These are phyloP conservation scores for Mus pahari DNA, from an alignment of 2,113 vertebrate genomes.

Conservation along the genomic window DNA sequence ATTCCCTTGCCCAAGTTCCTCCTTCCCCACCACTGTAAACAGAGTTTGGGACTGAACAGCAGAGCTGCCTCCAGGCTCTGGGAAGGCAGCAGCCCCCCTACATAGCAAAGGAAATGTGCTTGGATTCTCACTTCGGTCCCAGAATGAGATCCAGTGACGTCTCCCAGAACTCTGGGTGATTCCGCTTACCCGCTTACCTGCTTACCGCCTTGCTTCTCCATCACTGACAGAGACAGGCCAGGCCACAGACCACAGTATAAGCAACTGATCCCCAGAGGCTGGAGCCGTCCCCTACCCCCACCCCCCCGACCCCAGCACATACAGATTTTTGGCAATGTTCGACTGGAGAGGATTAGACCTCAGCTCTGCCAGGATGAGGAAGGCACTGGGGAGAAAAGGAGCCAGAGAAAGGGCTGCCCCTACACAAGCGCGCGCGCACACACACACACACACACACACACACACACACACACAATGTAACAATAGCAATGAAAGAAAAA, in stretches of 20 bases:
- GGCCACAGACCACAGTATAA: background rate
- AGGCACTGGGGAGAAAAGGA: constrained; percentile 76
- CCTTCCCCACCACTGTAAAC: constrained; percentile 69
- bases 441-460: constrained; percentile 28
- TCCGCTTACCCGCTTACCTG: too few relatives aligned
- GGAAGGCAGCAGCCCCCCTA: constrained; percentile 39
- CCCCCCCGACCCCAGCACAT: constrained; percentile 24
- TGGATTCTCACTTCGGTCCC: constrained; percentile 64
- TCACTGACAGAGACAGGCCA: background rate
- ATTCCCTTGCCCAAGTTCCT: background rate
- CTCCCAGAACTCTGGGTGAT: constrained; percentile 32
- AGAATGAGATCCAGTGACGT: constrained; percentile 18
- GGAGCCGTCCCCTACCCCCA: background rate
- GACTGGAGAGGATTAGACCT: constrained; percentile 60
- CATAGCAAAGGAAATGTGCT: constrained; percentile 51
- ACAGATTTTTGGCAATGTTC: constrained; percentile 79
- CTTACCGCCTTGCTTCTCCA: background rate
- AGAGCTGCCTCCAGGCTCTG: background rate
- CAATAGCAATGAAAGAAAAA: too few relatives aligned
- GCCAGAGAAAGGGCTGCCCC: background rate
- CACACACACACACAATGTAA: background rate
- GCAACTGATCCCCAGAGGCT: background rate
- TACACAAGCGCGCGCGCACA: too few relatives aligned
- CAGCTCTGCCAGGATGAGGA: constrained; percentile 73
- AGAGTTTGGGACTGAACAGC: constrained; percentile 51